Evolutionary conservation across 2,888 invertebrate genomes (phyloP), one percentile per base, ranked within the genome.

Genomic region (Pandemis heparana): DNA sequence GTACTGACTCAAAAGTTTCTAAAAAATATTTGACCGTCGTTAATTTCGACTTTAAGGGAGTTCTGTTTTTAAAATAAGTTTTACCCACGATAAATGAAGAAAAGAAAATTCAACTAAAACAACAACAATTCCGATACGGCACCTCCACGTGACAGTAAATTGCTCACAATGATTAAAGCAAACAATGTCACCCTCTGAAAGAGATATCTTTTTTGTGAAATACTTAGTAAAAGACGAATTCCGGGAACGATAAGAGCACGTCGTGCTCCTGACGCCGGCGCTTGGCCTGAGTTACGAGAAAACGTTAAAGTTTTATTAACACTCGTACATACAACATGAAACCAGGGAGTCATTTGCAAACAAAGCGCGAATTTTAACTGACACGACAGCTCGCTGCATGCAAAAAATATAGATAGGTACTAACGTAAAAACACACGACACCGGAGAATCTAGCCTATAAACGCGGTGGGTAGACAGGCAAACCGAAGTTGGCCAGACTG

Each of bases 181-280:
- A 91, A 90, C 90, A 92, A 87, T 86, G 88, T 85, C 82, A 79
- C 88, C 85, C 82, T 83, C 79, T 78, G 79, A 84, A 86, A 83
- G 83, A 88, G 89, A 87, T 87, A 87, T 88, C 85, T 88, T 88
- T 90, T 91, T 89, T 89, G 85, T 88, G 86, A 90, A 91, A 91
- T 92, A 92, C 90, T 91, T 85, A 87, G 91, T 90, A 88, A 88
- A 87, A 90, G 89, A 90, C 88, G 91, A 88, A 91, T 91, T 91
- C 92, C 84, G 81, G 85, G 90, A 90, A 90, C 89, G 92, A 92
- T 92, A 92, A 91, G 89, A 85, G 84, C 81, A 84, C 85, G 85
- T 85, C 83, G 86, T 84, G 83, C 83, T 84, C 81, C 86, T 88
- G 87, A 83, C 81, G 75, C 78, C 77, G 75, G 75, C 18, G 79